A percentile compares a stretch with the other conserved stretches of the same genome.
phyloP scores from a whole-genome alignment of 2,113 vertebrate species.

The Ellobius talpinus region DNA sequence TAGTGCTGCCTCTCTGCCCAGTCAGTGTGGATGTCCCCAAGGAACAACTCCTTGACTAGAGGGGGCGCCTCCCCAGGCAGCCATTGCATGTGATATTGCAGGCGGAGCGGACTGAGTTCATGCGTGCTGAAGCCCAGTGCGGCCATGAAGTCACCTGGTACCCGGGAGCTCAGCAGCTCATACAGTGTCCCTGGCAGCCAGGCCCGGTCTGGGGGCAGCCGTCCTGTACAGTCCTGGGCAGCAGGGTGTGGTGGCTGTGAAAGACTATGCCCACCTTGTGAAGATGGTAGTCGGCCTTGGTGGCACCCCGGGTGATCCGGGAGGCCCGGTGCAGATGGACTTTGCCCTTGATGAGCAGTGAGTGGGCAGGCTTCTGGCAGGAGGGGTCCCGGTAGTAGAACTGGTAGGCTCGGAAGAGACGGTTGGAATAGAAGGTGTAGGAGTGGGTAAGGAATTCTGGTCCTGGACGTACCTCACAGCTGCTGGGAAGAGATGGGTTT shows the following conservation, averaged over 20 bases:
- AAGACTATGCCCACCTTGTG: constrained; percentile 93
- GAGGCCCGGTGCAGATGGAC: constrained; percentile 92
- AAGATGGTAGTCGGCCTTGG: constrained; percentile 92
- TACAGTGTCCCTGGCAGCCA: constrained; percentile 87
- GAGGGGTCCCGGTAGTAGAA: constrained; percentile 93
- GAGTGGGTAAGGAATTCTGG: constrained; percentile 94
- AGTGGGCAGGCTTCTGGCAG: constrained; percentile 91
- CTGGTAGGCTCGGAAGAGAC: constrained; percentile 92
- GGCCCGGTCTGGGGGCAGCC: constrained; percentile 74
- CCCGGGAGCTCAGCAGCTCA: constrained; percentile 90
- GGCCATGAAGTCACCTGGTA: constrained; percentile 85
- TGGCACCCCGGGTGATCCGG: constrained; percentile 94
- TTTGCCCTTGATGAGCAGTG: constrained; percentile 93
- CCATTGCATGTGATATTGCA: constrained; percentile 88
- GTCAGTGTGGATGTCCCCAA: constrained; percentile 94
- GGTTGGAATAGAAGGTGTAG: constrained; percentile 92
- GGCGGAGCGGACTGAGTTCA: constrained; percentile 91
- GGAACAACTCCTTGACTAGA: constrained; percentile 91
- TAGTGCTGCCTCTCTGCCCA: constrained; percentile 90
- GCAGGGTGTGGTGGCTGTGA: constrained; percentile 89
- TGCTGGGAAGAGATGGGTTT: constrained; percentile 61
- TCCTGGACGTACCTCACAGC: constrained; percentile 94
- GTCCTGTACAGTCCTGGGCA: constrained; percentile 77
- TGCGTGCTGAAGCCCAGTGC: constrained; percentile 93
- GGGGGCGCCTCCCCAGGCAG: constrained; percentile 76